Conservation (phyloP, 2,888 invertebrate species). For the Rhorus exstirpatorius region DNA sequence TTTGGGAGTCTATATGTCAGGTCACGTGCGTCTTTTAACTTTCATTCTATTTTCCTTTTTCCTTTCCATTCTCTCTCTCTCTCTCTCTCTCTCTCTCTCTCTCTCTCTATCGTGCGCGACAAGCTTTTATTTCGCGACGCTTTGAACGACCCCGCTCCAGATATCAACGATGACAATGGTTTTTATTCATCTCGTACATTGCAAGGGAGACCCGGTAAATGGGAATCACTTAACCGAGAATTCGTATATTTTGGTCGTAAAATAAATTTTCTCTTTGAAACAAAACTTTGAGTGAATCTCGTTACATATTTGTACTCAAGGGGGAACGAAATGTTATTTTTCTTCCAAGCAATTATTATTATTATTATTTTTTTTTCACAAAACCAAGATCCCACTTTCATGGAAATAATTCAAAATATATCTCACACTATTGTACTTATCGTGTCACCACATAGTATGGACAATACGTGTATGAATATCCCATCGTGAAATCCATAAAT, state of each 20-base stretch:
- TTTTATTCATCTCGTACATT: slow-evolving; percentile 18
- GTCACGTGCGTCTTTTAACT: slow-evolving; percentile 28
- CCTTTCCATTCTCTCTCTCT: slow-evolving; percentile 20
- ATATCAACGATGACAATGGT: slow-evolving; percentile 8
- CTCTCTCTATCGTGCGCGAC: slow-evolving; percentile 13
- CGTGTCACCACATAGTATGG: too few species aligned
- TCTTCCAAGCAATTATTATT: too few species aligned
- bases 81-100: slow-evolving; percentile 5
- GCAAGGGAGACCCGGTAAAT: neutral
- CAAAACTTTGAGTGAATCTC: neutral
- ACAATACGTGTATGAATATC: too few species aligned
- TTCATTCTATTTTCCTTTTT: slow-evolving; percentile 39
- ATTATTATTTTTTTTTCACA: too few species aligned
- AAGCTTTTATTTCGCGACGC: slow-evolving; percentile 31
- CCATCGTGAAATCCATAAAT: slow-evolving; percentile 61
- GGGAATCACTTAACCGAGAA: slow-evolving; percentile 1
- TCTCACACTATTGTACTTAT: too few species aligned
- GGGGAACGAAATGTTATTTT: too few species aligned
- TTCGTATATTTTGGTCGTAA: slow-evolving; percentile 6
- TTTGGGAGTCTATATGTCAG: slow-evolving; percentile 29
- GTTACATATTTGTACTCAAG: neutral
- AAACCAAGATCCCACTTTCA: too few species aligned
- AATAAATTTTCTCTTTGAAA: neutral
- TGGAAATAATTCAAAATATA: too few species aligned
- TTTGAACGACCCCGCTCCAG: slow-evolving; percentile 4